Base-by-base conservation (phyloP, 92 coral and sea anemone genomes). In the Siderastrea siderea region DNA sequence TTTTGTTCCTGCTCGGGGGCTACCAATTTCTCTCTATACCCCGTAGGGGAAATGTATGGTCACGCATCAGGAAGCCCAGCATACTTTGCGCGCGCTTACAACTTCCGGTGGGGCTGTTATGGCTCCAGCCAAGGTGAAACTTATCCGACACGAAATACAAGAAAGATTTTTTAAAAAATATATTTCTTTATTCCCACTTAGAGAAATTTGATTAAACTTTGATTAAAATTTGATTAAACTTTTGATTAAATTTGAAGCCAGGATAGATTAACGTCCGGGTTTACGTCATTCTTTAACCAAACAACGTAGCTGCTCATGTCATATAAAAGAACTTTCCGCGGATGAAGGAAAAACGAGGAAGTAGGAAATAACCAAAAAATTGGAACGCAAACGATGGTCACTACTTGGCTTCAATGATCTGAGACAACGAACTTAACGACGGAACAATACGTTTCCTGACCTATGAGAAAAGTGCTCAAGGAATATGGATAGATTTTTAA, bases 51-150 rank as follows among this genome's bases (percentile, higher is more conserved):
- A 47, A 61, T 61, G 26, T 2, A 26, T 26, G 38, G 38, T 26
- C 38, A 26, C 38, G 38, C 38, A 26, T 61, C 5, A 5, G 66
- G 5, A 26, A 45, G 47, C 69, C 69, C 68, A 45, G 17, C 69
- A 16, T 46, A 46, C 46, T 58, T 60, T 43, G 81, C 81, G 55
- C 48, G 81, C 68, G 19, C 53, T 70, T 44, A 70, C 17, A 70
- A 46, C 53, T 70, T 70, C 74, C 74, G 74, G 17, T 61, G 61
- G 8, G 9, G 12, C 12, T 53, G 38, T 26, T 26, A 26, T 26
- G 38, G 38, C 38, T 26, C 38, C 38, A 26, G 38, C 38, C 38
- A 26, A 26, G 38, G 38, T 26, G 7, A 57, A 57, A 7, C 61
- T 57, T 57, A 57, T 7, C 61, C 13, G 61, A 57, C 61, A 57